phyloP scores from a whole-genome alignment of 1,140 invertebrate genomes.

The Nymphalis io region DNA sequence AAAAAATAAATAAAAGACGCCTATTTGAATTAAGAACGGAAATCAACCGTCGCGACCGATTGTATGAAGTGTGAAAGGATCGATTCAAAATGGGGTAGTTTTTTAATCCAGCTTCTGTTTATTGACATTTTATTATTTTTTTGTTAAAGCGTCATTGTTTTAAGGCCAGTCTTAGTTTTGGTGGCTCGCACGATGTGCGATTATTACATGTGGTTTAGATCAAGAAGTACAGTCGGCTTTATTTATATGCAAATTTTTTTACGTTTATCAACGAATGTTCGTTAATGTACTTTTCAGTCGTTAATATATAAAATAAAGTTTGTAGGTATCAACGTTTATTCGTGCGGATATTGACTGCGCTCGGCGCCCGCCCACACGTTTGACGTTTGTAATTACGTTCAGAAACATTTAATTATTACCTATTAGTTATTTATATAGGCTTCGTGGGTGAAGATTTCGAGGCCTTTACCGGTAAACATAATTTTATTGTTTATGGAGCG shows the following conservation, averaged over 20 bases:
- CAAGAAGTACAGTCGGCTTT: conserved; percentile 6
- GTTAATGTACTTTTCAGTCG: neutral
- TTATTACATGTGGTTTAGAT: conserved; percentile 11
- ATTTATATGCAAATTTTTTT: neutral
- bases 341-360: conserved; percentile 30
- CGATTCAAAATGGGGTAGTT: conserved; percentile 70
- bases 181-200: conserved; percentile 27
- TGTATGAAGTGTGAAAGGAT: conserved; percentile 79
- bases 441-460: conserved; percentile 20
- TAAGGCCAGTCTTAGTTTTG: conserved; percentile 29
- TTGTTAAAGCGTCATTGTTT: conserved; percentile 48
- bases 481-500: conserved; percentile 58
- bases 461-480: conserved; percentile 47
- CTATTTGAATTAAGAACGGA: conserved; percentile 77
- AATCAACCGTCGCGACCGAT: conserved; percentile 74
- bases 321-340: conserved; percentile 16
- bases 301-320: conserved; percentile 21
- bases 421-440: conserved; percentile 9
- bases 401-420: conserved; percentile 35
- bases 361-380: conserved; percentile 29
- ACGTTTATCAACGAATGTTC: neutral
- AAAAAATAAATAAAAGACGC: conserved; percentile 59
- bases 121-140: conserved; percentile 66
- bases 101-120: conserved; percentile 58
- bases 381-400: conserved; percentile 39